Evolutionary conservation across 2,113 vertebrate species (phyloP).

Genomic region (Aramus guarauna): DNA sequence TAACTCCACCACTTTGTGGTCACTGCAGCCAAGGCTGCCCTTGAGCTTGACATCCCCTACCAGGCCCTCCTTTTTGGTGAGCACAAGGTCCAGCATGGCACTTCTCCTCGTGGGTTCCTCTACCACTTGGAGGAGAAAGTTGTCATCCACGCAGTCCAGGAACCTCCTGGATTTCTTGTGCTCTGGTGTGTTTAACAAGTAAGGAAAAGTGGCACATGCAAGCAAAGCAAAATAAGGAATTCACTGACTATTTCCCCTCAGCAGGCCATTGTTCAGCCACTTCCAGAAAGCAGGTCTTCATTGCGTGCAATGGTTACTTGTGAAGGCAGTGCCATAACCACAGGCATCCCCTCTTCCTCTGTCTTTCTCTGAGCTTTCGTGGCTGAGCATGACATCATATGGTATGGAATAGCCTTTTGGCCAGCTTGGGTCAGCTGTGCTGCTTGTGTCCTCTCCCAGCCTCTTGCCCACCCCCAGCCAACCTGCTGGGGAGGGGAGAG

Average conservation of each 20-base stretch:
- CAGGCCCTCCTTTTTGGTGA: too few species aligned
- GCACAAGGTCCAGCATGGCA: too few species aligned
- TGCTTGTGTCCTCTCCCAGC: rapidly evolving
- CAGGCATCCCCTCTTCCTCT: not conserved
- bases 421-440: not conserved
- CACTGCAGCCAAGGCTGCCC: too few species aligned
- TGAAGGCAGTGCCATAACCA: not conserved
- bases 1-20: too few species aligned
- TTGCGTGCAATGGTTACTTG: not conserved
- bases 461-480: not conserved
- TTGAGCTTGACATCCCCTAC: too few species aligned
- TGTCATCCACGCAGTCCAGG: too few species aligned
- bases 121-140: too few species aligned
- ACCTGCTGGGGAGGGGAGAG: not conserved
- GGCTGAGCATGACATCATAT: not conserved
- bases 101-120: too few species aligned
- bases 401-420: not conserved
- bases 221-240: not conserved
- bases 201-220: not conserved
- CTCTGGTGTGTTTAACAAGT: not conserved
- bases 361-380: not conserved
- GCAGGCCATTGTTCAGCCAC: not conserved
- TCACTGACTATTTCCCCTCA: not conserved
- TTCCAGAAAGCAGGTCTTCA: not conserved
- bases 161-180: too few species aligned